These are phyloP conservation scores for Clitarchus hookeri DNA, from an alignment of 2,888 invertebrate genomes.

Conservation along the genomic window DNA sequence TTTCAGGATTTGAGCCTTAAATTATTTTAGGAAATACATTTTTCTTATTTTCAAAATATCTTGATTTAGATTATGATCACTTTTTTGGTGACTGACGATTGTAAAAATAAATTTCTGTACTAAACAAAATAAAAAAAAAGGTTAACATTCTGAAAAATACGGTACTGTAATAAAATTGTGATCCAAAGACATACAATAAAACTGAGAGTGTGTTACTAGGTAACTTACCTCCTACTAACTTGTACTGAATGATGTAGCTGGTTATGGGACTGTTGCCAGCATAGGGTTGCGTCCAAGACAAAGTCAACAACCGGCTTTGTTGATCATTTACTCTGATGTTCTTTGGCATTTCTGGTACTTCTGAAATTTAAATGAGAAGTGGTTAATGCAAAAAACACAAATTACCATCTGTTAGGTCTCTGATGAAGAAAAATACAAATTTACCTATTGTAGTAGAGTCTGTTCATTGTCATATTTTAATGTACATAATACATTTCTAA, in stretches of 20 bases:
- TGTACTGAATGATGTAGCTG: slow-evolving; percentile 87
- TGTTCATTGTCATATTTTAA: too few species aligned
- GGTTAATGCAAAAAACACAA: background rate
- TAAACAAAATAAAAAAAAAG: too few species aligned
- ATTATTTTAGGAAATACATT: too few species aligned
- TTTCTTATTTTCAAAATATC: too few species aligned
- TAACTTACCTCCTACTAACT: slow-evolving; percentile 73
- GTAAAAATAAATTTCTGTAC: too few species aligned
- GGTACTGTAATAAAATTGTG: background rate
- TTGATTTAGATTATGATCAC: too few species aligned
- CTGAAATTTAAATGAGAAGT: slow-evolving; percentile 53
- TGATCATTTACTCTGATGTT: slow-evolving; percentile 84
- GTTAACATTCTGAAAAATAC: too few species aligned
- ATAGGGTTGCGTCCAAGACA: slow-evolving; percentile 89
- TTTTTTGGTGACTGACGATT: too few species aligned
- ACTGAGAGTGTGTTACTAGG: background rate
- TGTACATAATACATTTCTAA: too few species aligned
- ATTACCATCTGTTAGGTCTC: background rate
- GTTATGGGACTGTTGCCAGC: slow-evolving; percentile 88
- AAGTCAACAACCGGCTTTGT: slow-evolving; percentile 79
- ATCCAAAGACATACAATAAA: background rate
- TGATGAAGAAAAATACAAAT: background rate
- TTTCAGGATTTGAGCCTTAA: too few species aligned
- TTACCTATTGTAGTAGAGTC: too few species aligned
- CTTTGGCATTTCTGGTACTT: slow-evolving; percentile 88